Evolutionary conservation across 2,113 vertebrate genomes (phyloP), one percentile per base, ranked within the genome.

Genomic region (Etheostoma spectabile): DNA sequence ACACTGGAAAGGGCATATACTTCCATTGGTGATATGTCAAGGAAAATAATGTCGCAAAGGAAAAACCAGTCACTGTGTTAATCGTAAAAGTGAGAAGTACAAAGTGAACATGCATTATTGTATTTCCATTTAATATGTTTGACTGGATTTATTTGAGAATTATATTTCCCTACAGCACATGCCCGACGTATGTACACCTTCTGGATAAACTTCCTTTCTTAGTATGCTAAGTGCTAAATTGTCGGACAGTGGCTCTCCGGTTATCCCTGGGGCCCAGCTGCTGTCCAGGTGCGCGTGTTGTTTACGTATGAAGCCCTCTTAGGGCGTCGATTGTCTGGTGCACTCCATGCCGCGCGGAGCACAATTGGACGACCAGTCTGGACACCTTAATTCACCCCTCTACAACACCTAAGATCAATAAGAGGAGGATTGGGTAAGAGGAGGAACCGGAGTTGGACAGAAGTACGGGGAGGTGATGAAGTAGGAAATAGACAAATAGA

Each of bases 231-330:
- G 82, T 3, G 56, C 69, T 66, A 84, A 86, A 82, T 85, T 64
- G 79, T 85, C 22, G n/a, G 22, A 82, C 79, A 82, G 68, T 71
- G 42, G 48, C 76, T 67, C 77, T 61, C 67, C 65, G 5, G 70
- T 15, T 63, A 61, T 75, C 91, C 76, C 88, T 4, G 64, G 82
- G 79, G 80, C 48, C 64, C 0, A n/a, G 30, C 74, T 65, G 88
- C 90, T 91, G 89, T 89, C 91, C 92, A 92, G 93, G 92, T 93
- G 91, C 89, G 88, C 92, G 89, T 94, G 93, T 90, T 94, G 94
- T 95, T 95, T 94, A 93, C 92, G 91, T 88, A 82, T 87, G 92
- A 91, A 86, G 86, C 83, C 90, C 85, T 94, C 95, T 95, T 95
- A 95, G 85, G 86, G 82, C 89, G 83, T 88, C 56, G 88, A 86